Evolutionary conservation across 2,888 invertebrate species (phyloP).

Genomic region (Timema cristinae): DNA sequence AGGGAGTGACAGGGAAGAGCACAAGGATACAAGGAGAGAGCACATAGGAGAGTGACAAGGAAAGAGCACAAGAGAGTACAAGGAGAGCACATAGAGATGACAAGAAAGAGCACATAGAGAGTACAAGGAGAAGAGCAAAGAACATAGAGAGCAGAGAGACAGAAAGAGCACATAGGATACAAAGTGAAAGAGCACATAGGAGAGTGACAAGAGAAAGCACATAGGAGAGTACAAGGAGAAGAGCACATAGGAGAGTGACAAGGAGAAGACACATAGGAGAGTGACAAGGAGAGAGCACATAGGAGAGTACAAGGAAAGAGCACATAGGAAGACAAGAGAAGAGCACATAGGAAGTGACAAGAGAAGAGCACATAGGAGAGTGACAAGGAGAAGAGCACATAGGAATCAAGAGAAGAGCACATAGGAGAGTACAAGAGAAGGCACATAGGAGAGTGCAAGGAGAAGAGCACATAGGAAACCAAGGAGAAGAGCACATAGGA

Average conservation of each 20-base stretch:
- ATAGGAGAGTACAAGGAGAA: not conserved
- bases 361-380: not conserved
- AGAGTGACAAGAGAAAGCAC: not conserved
- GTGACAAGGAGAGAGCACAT: not conserved
- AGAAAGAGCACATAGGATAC: not conserved
- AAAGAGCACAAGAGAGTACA: too few relatives aligned
- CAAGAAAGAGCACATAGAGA: too few relatives aligned
- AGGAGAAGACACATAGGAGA: not conserved
- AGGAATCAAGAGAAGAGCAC: not conserved
- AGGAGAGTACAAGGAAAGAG: constrained; percentile 13
- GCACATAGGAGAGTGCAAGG: not conserved
- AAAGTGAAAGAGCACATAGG: not conserved
- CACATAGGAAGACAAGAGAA: too few relatives aligned
- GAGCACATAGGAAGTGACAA: not conserved
- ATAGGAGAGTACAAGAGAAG: constrained; percentile 1
- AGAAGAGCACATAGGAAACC: too few relatives aligned
- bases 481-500: not conserved
- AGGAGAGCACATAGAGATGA: too few relatives aligned
- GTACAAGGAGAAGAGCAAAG: too few relatives aligned
- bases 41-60: too few relatives aligned
- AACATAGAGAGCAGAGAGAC: not conserved
- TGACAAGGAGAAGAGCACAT: not conserved
- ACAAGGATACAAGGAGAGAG: too few relatives aligned
- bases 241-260: not conserved
- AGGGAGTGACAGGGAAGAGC: too few relatives aligned